Evolutionary conservation across 2,797 vertebrate genomes (phyloP).

Genomic region (Odontamblyopus lacepedii): DNA sequence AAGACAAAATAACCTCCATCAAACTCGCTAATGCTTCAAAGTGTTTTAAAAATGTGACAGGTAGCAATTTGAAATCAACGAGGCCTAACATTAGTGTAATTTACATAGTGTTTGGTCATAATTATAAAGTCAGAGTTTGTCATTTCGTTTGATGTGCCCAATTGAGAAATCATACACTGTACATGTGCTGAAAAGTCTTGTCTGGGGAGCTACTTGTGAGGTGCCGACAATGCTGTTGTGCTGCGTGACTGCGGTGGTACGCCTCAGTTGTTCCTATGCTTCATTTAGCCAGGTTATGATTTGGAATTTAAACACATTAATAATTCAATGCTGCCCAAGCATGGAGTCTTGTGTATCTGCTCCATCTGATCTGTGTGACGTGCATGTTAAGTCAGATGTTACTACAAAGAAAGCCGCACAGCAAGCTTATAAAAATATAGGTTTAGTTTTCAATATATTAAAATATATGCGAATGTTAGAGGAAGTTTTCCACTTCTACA

Average conservation of each 20-base stretch:
- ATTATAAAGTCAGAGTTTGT: not conserved
- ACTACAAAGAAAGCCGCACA: not conserved
- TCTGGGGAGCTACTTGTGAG: not conserved
- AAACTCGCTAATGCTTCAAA: not conserved
- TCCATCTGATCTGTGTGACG: constrained; percentile 1
- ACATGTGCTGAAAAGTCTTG: no score
- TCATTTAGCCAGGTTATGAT: constrained; percentile 11
- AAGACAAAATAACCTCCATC: constrained; percentile 1
- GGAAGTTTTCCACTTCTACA: no score
- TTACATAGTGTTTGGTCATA: not conserved
- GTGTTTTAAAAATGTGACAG: not conserved
- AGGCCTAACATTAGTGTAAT: not conserved
- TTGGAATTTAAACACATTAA: constrained; percentile 13
- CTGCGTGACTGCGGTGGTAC: not conserved
- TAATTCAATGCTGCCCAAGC: not conserved
- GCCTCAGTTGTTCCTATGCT: constrained; percentile 1
- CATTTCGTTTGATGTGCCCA: not conserved
- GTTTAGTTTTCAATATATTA: no score
- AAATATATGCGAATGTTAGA: no score
- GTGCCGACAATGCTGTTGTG: not conserved
- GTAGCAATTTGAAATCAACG: not conserved
- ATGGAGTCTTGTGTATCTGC: not conserved
- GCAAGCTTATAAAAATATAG: not conserved
- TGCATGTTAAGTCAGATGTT: constrained; percentile 4
- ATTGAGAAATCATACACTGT: not conserved